A percentile compares a stretch with the other conserved stretches of the same genome.
phyloP scores from a whole-genome alignment of 2,797 vertebrate species.

The Silurus lanzhouensis region DNA sequence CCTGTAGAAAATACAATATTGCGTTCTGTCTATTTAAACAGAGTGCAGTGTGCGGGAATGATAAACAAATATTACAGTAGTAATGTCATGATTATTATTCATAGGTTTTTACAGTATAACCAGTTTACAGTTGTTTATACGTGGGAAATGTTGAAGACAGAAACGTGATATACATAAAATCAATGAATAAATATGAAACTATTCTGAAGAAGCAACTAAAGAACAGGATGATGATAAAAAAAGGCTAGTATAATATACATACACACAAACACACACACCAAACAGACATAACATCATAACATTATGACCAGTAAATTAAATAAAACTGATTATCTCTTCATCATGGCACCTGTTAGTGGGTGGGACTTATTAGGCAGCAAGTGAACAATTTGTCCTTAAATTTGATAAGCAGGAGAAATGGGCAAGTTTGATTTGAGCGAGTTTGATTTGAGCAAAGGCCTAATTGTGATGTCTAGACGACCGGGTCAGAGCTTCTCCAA shows the following conservation, averaged over 20 bases:
- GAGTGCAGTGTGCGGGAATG: background rate
- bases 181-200: conserved; percentile 11
- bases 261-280: no score
- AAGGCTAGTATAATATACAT: background rate
- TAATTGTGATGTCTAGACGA: no score
- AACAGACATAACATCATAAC: no score
- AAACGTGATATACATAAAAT: background rate
- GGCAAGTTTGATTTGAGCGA: no score
- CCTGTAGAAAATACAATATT: conserved; percentile 1
- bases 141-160: background rate
- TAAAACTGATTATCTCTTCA: no score
- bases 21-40: background rate
- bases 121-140: background rate
- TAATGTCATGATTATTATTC: background rate
- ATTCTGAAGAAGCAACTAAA: background rate
- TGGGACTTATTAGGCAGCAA: no score
- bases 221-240: background rate
- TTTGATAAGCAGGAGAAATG: no score
- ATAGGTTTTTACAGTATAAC: background rate
- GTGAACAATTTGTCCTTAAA: no score
- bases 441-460: no score
- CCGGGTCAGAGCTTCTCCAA: no score
- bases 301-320: no score
- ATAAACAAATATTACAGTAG: background rate
- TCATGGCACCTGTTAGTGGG: no score